Evolutionary conservation across 2,888 invertebrate genomes (phyloP), one percentile per base, ranked within the genome.

Genomic region (Coenonympha arcania): DNA sequence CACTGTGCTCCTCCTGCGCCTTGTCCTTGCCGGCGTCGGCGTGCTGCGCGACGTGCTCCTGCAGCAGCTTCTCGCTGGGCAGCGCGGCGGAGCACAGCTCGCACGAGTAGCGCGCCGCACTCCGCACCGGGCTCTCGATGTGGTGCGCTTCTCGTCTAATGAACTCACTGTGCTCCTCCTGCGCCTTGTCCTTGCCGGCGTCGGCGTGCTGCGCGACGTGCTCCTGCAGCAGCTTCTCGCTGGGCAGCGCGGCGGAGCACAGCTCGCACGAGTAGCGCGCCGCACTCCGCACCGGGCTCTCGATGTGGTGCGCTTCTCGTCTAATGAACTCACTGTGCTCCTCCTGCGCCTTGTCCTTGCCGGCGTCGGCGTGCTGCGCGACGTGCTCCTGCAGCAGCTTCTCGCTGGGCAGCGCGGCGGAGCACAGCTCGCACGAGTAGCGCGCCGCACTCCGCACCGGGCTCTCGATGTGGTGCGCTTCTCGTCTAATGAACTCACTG

Each of bases 131-230:
- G 56, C 58, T 54, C 55, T 54, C 56, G 34, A 66, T 34, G 28
- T 73, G 73, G 69, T 84, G 84, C 16, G 62, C 75, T 39, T 71
- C 69, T 15, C 83, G 76, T 56, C 83, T 84, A 66, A 0, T 24
- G 19, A 22, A 15, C 8, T n/a, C n/a, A n/a, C n/a, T n/a, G n/a
- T n/a, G n/a, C n/a, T n/a, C n/a, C n/a, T n/a, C n/a, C n/a, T n/a
- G n/a, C n/a, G 39, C 18, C 16, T 42, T 50, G 8, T 40, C 49
- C 9, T 47, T 48, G 18, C 33, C n/a, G n/a, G n/a, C n/a, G n/a
- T n/a, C 30, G 19, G 44, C 44, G 33, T 56, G 56, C n/a, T 39
- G 50, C 44, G 65, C 61, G 58, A 76, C 71, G 16, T 68, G 64
- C 53, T 61, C 63, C 52, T 71, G 66, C 59, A 64, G 57, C 20